A percentile compares a stretch with the other conserved stretches of the same genome.
phyloP scores from a whole-genome alignment of 1,140 invertebrate genomes.

The Drosophila virilis region DNA sequence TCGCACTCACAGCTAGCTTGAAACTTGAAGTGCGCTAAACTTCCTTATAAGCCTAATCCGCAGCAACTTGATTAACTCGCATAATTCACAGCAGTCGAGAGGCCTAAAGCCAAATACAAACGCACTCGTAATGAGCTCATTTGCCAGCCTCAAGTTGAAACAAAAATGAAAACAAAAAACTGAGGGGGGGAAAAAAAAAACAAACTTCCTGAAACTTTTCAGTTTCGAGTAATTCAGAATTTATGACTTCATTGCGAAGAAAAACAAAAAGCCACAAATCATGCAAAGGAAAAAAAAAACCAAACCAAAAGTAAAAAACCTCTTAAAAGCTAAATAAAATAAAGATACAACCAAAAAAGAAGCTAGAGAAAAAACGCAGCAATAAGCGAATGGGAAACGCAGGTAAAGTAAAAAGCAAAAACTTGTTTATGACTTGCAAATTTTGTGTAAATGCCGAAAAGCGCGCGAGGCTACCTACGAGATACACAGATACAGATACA shows the following conservation, averaged over 20 bases:
- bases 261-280: constrained; percentile 43
- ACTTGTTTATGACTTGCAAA: constrained; percentile 83
- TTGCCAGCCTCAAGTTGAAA: constrained; percentile 17
- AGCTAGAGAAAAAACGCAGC: constrained; percentile 14
- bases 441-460: constrained; percentile 70
- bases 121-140: constrained; percentile 48
- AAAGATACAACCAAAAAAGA: constrained; percentile 29
- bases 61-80: constrained; percentile 29
- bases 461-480: constrained; percentile 34
- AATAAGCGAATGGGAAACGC: constrained; percentile 28
- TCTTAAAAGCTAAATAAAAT: constrained; percentile 45
- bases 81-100: constrained; percentile 14
- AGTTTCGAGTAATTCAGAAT: constrained; percentile 43
- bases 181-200: constrained; percentile 1
- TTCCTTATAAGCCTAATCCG: constrained; percentile 25
- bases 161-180: not conserved
- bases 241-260: constrained; percentile 49
- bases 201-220: constrained; percentile 37
- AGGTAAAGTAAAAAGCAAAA: constrained; percentile 76
- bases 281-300: constrained; percentile 42
- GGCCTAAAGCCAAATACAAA: constrained; percentile 23
- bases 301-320: constrained; percentile 29
- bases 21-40: constrained; percentile 21
- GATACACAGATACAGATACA: constrained; percentile 49
- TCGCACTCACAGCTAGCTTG: constrained; percentile 12